These are phyloP conservation scores for Nautilus pompilius DNA, from an alignment of 1,140 invertebrate genomes.

Conservation along the genomic window DNA sequence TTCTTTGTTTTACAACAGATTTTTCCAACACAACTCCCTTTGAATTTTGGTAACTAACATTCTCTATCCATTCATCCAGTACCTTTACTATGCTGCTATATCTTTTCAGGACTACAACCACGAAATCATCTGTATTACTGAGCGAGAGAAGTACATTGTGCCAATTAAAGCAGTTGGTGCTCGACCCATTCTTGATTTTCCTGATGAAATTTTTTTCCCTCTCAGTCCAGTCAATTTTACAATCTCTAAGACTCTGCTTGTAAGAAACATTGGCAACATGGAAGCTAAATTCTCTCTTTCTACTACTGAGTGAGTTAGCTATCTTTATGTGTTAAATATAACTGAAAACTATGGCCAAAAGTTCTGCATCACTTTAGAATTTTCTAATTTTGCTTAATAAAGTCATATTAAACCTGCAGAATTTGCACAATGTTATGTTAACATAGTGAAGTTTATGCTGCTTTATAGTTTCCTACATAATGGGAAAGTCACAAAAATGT, in stretches of 20 bases:
- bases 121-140: slow-evolving; percentile 54
- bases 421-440: too few species aligned
- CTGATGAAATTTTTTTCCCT: slow-evolving; percentile 52
- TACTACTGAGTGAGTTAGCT: slow-evolving; percentile 43
- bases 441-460: too few species aligned
- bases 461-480: too few species aligned
- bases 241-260: slow-evolving; percentile 48
- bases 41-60: too few species aligned
- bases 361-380: too few species aligned
- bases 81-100: slow-evolving; percentile 1
- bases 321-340: background rate
- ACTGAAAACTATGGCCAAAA: background rate
- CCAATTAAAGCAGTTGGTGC: slow-evolving; percentile 54
- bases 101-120: slow-evolving; percentile 52
- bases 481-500: too few species aligned
- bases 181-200: slow-evolving; percentile 55
- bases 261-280: slow-evolving; percentile 55
- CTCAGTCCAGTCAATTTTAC: slow-evolving; percentile 51
- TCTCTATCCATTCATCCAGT: background rate
- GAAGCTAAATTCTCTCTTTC: slow-evolving; percentile 52
- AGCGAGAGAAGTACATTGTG: slow-evolving; percentile 55
- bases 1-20: background rate
- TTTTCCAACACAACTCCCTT: too few species aligned
- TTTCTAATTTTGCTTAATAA: too few species aligned
- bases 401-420: too few species aligned